Evolutionary conservation across 2,113 vertebrate species (phyloP).

Genomic region (Helogale parvula): DNA sequence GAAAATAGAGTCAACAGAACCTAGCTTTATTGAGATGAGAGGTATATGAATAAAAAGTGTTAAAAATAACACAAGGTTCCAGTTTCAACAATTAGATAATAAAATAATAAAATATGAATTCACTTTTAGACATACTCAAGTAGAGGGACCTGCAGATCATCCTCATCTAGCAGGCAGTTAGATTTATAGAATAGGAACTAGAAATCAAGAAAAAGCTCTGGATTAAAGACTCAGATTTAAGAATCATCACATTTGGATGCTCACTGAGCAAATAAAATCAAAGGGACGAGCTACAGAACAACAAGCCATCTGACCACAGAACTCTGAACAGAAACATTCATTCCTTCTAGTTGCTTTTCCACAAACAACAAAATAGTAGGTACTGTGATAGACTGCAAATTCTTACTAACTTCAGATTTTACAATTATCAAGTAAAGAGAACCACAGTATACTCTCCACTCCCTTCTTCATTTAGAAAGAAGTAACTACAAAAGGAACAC

Average conservation of each 20-base stretch:
- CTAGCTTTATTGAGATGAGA: neutral
- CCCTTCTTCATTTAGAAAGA: neutral
- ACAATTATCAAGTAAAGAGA: neutral
- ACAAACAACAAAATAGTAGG: neutral
- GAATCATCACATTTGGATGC: constrained; percentile 9
- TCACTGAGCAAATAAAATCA: neutral
- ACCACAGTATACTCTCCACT: neutral
- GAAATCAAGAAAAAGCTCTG: constrained; percentile 10
- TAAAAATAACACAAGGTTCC: neutral
- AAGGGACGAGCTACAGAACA: neutral
- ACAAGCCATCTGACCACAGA: neutral
- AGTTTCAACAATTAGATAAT: neutral
- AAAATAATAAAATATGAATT: constrained; percentile 3
- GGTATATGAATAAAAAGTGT: neutral
- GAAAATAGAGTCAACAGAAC: neutral
- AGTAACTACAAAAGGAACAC: constrained; percentile 6
- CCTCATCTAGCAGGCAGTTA: neutral
- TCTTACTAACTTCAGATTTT: constrained; percentile 32
- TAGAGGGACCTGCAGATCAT: neutral
- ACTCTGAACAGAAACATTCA: neutral
- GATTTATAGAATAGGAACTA: neutral
- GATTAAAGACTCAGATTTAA: neutral
- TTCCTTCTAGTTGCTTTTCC: neutral
- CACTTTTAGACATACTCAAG: constrained; percentile 1
- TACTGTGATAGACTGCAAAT: neutral